Evolutionary conservation across 1,140 invertebrate genomes (phyloP).

Genomic region (Anastrepha obliqua): DNA sequence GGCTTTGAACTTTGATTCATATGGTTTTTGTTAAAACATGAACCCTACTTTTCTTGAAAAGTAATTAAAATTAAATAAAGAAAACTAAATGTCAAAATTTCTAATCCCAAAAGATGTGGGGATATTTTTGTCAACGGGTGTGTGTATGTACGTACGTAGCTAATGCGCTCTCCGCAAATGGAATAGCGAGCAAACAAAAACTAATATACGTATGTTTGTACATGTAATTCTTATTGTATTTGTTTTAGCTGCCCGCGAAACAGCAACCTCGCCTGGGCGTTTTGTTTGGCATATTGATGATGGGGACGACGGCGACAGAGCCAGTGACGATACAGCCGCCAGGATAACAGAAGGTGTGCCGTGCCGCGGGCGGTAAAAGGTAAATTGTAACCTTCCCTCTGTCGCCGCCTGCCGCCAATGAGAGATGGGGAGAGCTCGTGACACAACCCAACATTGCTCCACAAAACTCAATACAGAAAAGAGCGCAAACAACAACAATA

Average conservation of each 20-base stretch:
- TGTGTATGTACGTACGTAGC: background rate
- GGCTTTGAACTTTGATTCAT: no score
- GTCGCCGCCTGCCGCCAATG: background rate
- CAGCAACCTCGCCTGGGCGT: constrained; percentile 11
- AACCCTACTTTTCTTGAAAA: no score
- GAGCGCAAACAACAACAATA: background rate
- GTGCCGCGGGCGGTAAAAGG: background rate
- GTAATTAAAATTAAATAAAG: no score
- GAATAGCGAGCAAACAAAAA: background rate
- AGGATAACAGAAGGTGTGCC: background rate
- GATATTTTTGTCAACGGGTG: no score
- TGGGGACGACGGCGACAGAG: background rate
- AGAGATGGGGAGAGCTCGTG: background rate
- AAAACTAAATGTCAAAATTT: no score
- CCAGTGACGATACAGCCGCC: background rate
- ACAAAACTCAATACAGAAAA: background rate
- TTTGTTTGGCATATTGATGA: background rate
- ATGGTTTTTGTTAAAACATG: no score
- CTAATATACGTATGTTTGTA: background rate
- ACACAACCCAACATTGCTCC: background rate
- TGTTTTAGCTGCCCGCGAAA: constrained; percentile 23
- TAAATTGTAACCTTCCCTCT: background rate
- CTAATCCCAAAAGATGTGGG: no score
- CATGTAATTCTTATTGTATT: background rate
- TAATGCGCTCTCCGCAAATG: background rate